Conservation (phyloP, 2,797 vertebrate species). For the Gastrophryne carolinensis region DNA sequence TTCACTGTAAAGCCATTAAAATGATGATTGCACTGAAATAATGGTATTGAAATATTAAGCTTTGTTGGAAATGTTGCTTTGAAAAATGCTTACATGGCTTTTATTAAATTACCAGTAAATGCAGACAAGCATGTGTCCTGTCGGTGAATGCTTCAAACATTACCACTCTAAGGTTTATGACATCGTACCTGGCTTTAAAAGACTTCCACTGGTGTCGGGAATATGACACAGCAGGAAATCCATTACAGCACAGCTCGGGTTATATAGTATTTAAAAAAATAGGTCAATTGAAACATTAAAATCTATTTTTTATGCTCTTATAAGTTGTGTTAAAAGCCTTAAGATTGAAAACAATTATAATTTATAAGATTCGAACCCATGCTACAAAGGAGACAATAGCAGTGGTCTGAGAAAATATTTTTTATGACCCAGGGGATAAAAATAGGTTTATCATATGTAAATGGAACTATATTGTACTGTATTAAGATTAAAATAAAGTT, state of each 20-base stretch:
- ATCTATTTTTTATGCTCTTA: constrained; percentile 54
- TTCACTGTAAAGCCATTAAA: no score
- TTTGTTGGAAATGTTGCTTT: background rate
- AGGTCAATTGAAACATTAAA: constrained; percentile 50
- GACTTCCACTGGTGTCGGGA: constrained; percentile 58
- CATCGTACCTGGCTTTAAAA: constrained; percentile 32
- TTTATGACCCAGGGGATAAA: no score
- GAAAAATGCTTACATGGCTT: background rate
- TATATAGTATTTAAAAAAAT: constrained; percentile 55
- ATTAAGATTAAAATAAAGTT: no score
- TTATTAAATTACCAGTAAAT: background rate
- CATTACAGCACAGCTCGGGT: constrained; percentile 58
- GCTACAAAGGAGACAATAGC: constrained; percentile 23
- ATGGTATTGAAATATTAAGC: background rate
- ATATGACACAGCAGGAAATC: constrained; percentile 58
- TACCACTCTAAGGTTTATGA: constrained; percentile 15
- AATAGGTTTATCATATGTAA: no score
- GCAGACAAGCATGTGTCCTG: background rate
- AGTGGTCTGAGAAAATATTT: no score
- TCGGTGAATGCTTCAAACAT: background rate
- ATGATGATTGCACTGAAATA: background rate
- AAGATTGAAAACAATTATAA: constrained; percentile 56
- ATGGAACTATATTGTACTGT: no score
- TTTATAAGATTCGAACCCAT: constrained; percentile 54
- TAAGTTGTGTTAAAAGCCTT: constrained; percentile 54